Conservation (phyloP, 1,140 invertebrate genomes). For the Meloidogyne hapla region DNA sequence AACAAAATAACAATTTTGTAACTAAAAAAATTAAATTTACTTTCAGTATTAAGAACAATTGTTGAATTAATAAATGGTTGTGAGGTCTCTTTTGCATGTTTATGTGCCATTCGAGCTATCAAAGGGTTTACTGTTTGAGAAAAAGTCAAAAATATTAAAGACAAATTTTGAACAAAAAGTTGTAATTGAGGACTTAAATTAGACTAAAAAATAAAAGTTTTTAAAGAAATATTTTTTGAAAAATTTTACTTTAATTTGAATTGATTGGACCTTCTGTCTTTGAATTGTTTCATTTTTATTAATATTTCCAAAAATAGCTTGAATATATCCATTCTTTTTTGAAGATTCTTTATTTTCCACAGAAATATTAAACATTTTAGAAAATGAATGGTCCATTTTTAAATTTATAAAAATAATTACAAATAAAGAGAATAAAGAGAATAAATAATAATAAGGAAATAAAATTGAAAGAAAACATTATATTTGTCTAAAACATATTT, state of each 20-base stretch:
- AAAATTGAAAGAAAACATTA: too few relatives aligned
- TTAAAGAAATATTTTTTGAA: constrained; percentile 16
- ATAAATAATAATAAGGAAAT: too few relatives aligned
- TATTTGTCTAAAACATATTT: too few relatives aligned
- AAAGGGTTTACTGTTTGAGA: constrained; percentile 30
- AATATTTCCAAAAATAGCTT: neutral
- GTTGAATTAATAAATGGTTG: constrained; percentile 13
- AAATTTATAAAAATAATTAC: too few relatives aligned
- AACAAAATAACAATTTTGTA: constrained; percentile 21
- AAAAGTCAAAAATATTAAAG: constrained; percentile 36
- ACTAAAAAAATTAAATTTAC: constrained; percentile 22
- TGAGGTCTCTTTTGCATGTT: constrained; percentile 19
- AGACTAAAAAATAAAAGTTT: constrained; percentile 7
- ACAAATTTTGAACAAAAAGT: constrained; percentile 36
- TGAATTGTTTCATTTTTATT: neutral
- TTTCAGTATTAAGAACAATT: constrained; percentile 24
- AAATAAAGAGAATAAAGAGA: too few relatives aligned
- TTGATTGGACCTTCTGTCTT: neutral
- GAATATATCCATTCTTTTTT: neutral
- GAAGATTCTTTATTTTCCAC: neutral
- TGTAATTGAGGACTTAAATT: constrained; percentile 24
- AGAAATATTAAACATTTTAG: neutral
- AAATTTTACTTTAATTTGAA: constrained; percentile 31
- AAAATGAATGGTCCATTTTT: neutral
- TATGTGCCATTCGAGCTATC: constrained; percentile 13